phyloP scores from a whole-genome alignment of 1,140 invertebrate species.

The Drosophila melanogaster region DNA sequence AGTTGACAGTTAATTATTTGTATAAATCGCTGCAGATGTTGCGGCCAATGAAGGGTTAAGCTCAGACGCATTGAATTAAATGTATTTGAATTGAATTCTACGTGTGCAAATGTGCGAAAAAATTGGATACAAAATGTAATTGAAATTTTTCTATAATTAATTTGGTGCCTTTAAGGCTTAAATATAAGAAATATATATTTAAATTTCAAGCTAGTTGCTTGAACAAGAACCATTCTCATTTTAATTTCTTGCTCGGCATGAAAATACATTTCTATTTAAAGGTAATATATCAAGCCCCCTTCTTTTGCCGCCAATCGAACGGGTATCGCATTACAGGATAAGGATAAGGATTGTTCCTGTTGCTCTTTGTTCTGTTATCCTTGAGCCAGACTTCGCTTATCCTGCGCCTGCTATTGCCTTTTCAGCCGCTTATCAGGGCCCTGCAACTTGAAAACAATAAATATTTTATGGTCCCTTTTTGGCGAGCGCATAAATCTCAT shows the following conservation, averaged over 20 bases:
- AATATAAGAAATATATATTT: background rate
- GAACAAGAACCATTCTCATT: conserved; percentile 30
- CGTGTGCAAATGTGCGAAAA: background rate
- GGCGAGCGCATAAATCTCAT: conserved; percentile 69
- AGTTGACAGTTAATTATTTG: conserved; percentile 81
- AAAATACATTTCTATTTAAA: conserved; percentile 66
- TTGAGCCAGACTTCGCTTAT: conserved; percentile 20
- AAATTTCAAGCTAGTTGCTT: no score
- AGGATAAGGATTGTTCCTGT: conserved; percentile 44
- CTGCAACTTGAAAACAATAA: conserved; percentile 76
- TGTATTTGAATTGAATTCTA: conserved; percentile 35
- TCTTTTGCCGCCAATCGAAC: background rate
- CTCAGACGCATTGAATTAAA: conserved; percentile 25
- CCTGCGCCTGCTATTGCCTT: background rate
- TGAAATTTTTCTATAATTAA: no score
- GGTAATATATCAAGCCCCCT: conserved; percentile 57
- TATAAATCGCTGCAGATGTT: conserved; percentile 70
- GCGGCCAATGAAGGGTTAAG: conserved; percentile 56
- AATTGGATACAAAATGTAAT: background rate
- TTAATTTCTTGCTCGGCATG: conserved; percentile 45
- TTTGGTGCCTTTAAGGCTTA: background rate
- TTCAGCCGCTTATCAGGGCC: conserved; percentile 59
- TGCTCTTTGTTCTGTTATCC: conserved; percentile 46
- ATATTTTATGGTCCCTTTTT: conserved; percentile 74
- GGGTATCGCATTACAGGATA: conserved; percentile 59